Evolutionary conservation across 2,888 invertebrate species (phyloP), one percentile per base, ranked within the genome.

Genomic region (Melinopterus prodromus): DNA sequence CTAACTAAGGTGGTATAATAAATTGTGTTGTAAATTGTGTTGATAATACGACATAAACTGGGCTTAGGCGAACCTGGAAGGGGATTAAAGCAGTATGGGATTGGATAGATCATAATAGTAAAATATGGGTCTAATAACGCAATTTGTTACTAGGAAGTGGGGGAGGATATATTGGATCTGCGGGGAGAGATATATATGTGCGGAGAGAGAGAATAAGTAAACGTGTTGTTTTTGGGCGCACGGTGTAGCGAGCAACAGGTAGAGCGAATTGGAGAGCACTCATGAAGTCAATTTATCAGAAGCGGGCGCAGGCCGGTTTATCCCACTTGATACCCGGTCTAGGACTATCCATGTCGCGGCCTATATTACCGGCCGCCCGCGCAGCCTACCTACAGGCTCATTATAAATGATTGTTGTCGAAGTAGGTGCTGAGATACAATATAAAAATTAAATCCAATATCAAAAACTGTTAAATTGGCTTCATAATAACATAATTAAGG

Each of bases 201-300:
- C 15, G 4, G 74, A 74, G 78, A 78, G 16, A 84, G 81, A 82
- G 83, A 84, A 84, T 83, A 83, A 82, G 83, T 84, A 83, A 83
- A 83, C 83, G 84, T 84, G 85, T 84, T 86, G 85, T 86, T 86
- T 86, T 86, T 86, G 83, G 82, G 80, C 35, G 7, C 36, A 37
- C 74, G 35, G 74, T 53, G 75, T 2, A 70, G 75, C 36, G 71
- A 86, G 87, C 87, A 87, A 87, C 87, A 87, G 87, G 87, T 87
- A 87, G 86, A 86, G 81, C 80, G 85, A 85, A 85, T 86, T 84
- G 84, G 85, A 87, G 86, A 85, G 85, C 85, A 85, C 86, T 87
- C 85, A 86, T 85, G 86, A 85, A 87, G 86, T 86, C 86, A 86
- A 86, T 87, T 86, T 86, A 86, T 86, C 86, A 86, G 85, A 84